Conservation (phyloP, 2,797 vertebrate genomes). For the Hapalemur alaotrensis region DNA sequence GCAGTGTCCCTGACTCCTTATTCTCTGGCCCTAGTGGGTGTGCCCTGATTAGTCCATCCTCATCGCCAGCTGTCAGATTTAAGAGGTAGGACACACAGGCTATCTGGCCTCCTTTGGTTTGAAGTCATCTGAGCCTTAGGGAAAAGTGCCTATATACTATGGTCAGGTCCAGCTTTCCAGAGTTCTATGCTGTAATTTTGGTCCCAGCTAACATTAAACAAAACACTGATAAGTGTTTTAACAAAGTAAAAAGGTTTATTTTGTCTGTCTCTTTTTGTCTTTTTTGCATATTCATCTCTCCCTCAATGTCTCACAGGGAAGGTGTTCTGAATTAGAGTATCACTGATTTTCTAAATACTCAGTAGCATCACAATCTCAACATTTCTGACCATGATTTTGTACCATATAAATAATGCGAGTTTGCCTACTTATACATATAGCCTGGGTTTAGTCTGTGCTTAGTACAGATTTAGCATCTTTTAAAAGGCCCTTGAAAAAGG, state of each 20-base stretch:
- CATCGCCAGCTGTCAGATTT: neutral
- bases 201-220: neutral
- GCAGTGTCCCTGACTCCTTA: neutral
- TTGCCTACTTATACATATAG: neutral
- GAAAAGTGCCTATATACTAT: neutral
- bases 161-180: neutral
- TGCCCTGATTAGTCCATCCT: neutral
- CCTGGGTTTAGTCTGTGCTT: neutral
- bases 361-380: neutral
- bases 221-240: neutral
- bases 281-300: neutral
- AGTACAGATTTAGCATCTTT: neutral
- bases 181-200: neutral
- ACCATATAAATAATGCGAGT: neutral
- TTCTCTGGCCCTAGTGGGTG: neutral
- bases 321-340: neutral
- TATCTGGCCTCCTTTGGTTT: neutral
- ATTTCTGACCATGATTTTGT: neutral
- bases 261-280: neutral
- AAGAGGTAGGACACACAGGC: neutral
- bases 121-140: neutral
- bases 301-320: neutral
- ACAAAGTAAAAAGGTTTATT: neutral
- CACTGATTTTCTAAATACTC: neutral
- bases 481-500: constrained; percentile 1